A percentile compares a stretch with the other conserved stretches of the same genome.
Evolutionary conservation across 2,888 invertebrate species (phyloP).

Genomic region (Cataglyphis livida): DNA sequence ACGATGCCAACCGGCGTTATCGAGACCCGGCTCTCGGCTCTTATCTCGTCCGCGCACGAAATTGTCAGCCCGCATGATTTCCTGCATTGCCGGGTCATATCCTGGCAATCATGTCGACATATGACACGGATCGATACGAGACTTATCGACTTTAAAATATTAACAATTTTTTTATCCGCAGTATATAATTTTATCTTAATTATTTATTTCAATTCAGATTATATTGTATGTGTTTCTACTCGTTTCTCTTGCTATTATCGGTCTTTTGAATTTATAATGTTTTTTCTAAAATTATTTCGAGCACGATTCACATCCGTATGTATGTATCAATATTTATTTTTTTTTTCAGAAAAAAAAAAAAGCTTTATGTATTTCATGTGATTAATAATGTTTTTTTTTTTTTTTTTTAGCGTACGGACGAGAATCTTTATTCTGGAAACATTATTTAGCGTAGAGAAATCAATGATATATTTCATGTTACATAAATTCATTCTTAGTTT

Average conservation of each 20-base stretch:
- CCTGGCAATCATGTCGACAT: background rate
- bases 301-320: background rate
- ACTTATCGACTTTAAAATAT: background rate
- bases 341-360: background rate
- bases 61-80: background rate
- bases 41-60: background rate
- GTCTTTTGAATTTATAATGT: background rate
- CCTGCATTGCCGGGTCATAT: background rate
- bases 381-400: background rate
- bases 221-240: background rate
- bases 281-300: background rate
- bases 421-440: background rate
- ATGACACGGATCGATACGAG: background rate
- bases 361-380: background rate
- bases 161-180: background rate
- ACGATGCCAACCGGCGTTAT: conserved; percentile 4
- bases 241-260: background rate
- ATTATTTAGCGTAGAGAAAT: background rate
- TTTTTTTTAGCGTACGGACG: background rate
- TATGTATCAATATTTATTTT: background rate
- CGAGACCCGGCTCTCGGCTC: background rate
- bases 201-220: background rate
- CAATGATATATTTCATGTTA: background rate
- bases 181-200: background rate
- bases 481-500: conserved; percentile 1